Base-by-base conservation (phyloP, 1,140 invertebrate species). In the Cotesia chilonis region DNA sequence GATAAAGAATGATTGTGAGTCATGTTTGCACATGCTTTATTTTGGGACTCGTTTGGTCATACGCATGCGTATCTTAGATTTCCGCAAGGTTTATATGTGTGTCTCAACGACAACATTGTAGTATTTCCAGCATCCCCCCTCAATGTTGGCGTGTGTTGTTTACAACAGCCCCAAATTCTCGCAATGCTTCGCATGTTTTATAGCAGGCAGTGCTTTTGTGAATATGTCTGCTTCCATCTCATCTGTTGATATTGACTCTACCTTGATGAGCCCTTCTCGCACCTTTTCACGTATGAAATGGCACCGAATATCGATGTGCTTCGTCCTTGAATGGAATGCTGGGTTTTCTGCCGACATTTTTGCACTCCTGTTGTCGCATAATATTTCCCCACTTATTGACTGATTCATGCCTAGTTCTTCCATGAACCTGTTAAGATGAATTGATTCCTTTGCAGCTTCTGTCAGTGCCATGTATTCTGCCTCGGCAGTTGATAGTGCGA, bases 391-490 rank as follows among this genome's bases (percentile, higher is more conserved):
- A 35, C 10, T 41, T 35, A 37, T 10, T 14, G 2, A 17, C n/a
- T 57, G 54, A 57, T 37, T 3, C 14, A 59, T 35, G 7, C 36
- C 12, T 0, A 69, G 9, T 41, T 36, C 35, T 59, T 20, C 20
- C 4, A 69, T 36, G 5, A 69, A 17, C 0, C 55, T 55, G 38
- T n/a, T 10, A 1, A 69, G 36, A 60, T 69, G 17, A 0, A 59
- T 37, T 17, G 55, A 7, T 37, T 69, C 54, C 41, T 37, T 59
- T 6, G 55, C 14, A 7, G 52, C 66, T 57, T 68, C 28, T 4
- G 54, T n/a, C 12, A 69, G 17, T n/a, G 66, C 66, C 51, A 68
- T 55, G 28, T 37, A 68, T 36, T 68, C 66, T 14, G 66, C 52
- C 28, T 68, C 68, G 4, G 68, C 47, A 12, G 37, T 41, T 6